Evolutionary conservation across 1,140 invertebrate species (phyloP), one percentile per base, ranked within the genome.

Genomic region (Drosophila hydei): DNA sequence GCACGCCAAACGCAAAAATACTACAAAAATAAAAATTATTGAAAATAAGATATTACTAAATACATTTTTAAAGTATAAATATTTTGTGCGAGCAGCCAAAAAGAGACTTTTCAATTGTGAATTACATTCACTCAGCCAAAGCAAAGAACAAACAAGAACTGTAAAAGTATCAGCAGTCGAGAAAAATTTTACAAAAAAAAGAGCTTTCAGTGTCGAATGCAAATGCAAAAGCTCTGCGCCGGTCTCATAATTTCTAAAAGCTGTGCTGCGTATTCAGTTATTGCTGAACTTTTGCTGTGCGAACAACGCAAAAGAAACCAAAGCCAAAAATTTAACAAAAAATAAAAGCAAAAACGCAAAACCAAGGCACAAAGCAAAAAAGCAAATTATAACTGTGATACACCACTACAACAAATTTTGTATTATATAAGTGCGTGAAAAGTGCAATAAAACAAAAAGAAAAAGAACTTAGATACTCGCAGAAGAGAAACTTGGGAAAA

Each of bases 201-300:
- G 72, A 69, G 68, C 59, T 71, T 42, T 55, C 11, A 45, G 40
- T 54, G 48, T 55, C 61, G 36, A 72, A 71, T 59, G 51, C 59
- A 64, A 62, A 63, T 43, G 38, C 48, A 77, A 89, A 88, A 89
- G 83, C 83, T 87, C 65, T 79, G 78, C 83, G 83, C 83, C 83
- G 83, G 83, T 87, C 83, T 89, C 83, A 77, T 70, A 87, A 78
- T 83, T 64, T 64, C 55, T 19, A 73, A 76, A 76, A 76, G 80
- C 83, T 85, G 47, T 68, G 21, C 55, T 67, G 40, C 56, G 59
- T 74, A 84, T 65, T 90, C 81, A 90, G 79, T 90, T 83, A 88
- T 80, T 88, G 88, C 88, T 90, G 56, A 90, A 90, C 88, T 85
- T 89, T 85, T 85, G 77, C 52, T 76, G 73, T 77, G 77, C 59